A percentile compares a stretch with the other conserved stretches of the same genome.
phyloP scores from a whole-genome alignment of 2,113 vertebrate species.

The Poecile atricapillus region DNA sequence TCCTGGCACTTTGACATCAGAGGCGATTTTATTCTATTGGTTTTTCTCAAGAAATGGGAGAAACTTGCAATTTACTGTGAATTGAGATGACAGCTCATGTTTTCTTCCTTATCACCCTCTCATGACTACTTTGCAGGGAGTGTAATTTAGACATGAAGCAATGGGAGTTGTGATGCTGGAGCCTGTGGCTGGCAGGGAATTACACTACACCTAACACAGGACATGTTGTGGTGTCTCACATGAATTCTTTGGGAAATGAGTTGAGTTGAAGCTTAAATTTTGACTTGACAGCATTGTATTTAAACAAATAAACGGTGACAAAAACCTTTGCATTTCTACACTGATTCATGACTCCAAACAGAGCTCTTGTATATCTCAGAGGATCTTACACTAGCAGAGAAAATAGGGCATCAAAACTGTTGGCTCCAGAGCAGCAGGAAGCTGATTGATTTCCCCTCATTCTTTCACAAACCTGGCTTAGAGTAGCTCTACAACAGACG shows the following conservation, averaged over 20 bases:
- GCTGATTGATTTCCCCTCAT: conserved; percentile 33
- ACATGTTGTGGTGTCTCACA: background rate
- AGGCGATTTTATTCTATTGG: background rate
- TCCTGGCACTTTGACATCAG: background rate
- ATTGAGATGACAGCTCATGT: background rate
- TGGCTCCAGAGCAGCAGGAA: conserved; percentile 5
- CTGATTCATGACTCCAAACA: background rate
- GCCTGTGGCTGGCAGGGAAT: background rate
- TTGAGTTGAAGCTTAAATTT: conserved; percentile 12
- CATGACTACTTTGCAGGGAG: background rate
- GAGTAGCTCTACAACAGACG: background rate
- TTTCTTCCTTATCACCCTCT: background rate
- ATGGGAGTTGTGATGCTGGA: background rate
- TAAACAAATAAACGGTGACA: background rate
- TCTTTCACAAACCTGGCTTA: conserved; percentile 25
- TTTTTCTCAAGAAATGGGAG: background rate
- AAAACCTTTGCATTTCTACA: background rate
- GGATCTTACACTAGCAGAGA: background rate
- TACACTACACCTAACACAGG: background rate
- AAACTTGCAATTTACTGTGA: background rate
- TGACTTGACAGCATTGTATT: background rate
- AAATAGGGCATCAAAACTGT: background rate
- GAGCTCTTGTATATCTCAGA: background rate
- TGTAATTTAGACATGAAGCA: background rate
- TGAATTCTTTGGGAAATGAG: background rate